Conservation (phyloP, 2,797 vertebrate genomes). For the Hippopotamyrus pictus region DNA sequence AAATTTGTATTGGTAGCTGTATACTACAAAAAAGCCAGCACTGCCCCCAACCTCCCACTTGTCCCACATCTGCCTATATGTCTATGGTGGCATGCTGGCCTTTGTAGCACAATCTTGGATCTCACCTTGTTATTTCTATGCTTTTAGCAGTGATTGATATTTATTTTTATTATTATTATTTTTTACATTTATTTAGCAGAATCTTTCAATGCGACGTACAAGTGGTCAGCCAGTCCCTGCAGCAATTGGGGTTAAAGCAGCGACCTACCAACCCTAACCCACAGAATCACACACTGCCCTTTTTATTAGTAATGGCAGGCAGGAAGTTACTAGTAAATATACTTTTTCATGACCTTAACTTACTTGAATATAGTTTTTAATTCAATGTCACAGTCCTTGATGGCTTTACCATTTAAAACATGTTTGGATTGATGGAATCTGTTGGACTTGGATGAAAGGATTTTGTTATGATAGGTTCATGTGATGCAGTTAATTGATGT, state of each 20-base stretch:
- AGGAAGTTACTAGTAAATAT: not conserved
- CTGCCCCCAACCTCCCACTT: not conserved
- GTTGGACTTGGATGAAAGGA: not conserved
- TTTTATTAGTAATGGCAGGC: not conserved
- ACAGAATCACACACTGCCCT: not conserved
- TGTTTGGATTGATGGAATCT: not conserved
- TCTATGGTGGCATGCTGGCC: not conserved
- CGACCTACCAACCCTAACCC: not conserved
- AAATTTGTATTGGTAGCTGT: not conserved
- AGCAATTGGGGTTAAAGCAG: not conserved
- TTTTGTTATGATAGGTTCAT: not conserved
- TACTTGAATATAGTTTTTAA: not conserved
- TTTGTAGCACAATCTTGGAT: not conserved
- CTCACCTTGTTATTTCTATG: not conserved
- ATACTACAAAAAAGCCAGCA: not conserved
- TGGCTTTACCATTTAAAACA: not conserved
- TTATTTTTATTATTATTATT: not conserved
- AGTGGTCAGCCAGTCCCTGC: not conserved
- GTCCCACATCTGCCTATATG: not conserved
- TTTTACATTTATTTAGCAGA: not conserved
- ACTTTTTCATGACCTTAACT: not conserved
- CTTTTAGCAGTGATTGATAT: not conserved
- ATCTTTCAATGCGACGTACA: not conserved
- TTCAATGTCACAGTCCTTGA: not conserved
- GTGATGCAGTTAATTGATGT: not conserved